phyloP scores from a whole-genome alignment of 2,888 invertebrate species.

The Pasiphila rectangulata region DNA sequence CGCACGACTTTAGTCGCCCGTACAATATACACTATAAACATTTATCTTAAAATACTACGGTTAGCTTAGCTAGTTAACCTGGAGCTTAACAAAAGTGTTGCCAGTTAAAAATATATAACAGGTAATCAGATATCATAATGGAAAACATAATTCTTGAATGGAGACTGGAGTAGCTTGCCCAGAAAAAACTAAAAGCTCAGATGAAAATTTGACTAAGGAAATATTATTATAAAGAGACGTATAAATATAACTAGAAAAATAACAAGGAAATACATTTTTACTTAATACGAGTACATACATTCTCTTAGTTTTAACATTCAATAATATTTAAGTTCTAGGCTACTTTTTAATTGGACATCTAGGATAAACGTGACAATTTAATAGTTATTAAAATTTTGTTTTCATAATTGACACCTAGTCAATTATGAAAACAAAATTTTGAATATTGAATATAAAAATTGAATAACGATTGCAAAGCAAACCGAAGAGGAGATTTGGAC shows the following conservation, averaged over 20 bases:
- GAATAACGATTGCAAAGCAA: constrained; percentile 11
- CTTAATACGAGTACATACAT: too few species aligned
- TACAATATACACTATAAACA: constrained; percentile 57
- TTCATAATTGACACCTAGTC: constrained; percentile 19
- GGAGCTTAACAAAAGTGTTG: constrained; percentile 2
- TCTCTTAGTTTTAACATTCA: constrained; percentile 10
- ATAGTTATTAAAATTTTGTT: background rate
- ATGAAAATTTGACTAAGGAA: too few species aligned
- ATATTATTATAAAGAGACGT: background rate
- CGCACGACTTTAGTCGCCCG: constrained; percentile 52
- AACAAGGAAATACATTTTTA: constrained; percentile 15
- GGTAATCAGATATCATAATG: too few species aligned
- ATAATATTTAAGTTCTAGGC: constrained; percentile 3
- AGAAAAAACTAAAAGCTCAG: too few species aligned
- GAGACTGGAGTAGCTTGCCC: too few species aligned
- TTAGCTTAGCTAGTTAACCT: constrained; percentile 35
- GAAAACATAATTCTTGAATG: background rate
- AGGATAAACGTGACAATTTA: background rate
- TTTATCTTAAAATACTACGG: constrained; percentile 41
- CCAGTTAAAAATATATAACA: too few species aligned
- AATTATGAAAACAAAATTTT: too few species aligned
- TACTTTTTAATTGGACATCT: constrained; percentile 9
- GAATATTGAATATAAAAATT: too few species aligned
- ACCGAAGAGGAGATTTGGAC: constrained; percentile 18
- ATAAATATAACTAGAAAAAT: constrained; percentile 11